Evolutionary conservation across 2,888 invertebrate species (phyloP).

Genomic region (Orthonevra nobilis): DNA sequence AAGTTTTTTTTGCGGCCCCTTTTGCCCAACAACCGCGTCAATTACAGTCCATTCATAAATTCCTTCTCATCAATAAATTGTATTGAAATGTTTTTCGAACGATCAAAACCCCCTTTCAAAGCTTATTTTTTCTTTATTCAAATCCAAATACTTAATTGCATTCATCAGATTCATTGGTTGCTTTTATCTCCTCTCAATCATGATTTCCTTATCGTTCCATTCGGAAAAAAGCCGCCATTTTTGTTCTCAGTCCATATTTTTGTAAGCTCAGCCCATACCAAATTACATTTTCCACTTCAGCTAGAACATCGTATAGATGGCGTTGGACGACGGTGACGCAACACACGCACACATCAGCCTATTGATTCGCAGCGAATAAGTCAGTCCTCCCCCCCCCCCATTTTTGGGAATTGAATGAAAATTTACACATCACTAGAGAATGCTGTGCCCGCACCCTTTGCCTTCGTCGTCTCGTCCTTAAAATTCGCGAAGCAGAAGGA

Average conservation of each 20-base stretch:
- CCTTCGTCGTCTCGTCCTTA: not conserved
- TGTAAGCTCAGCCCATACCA: no score
- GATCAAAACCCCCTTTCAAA: no score
- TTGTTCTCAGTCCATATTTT: no score
- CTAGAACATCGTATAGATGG: no score
- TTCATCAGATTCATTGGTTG: constrained; percentile 34
- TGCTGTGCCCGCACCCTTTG: not conserved
- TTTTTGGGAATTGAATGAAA: constrained; percentile 43
- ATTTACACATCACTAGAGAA: constrained; percentile 58
- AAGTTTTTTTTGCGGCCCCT: no score
- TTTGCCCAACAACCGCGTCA: no score
- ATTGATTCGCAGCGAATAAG: no score
- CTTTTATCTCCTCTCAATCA: constrained; percentile 19
- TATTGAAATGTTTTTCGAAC: no score
- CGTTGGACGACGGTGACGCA: no score
- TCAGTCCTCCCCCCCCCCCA: not conserved
- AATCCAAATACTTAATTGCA: constrained; percentile 36
- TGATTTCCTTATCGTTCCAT: constrained; percentile 14
- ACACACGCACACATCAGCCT: no score
- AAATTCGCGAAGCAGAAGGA: not conserved
- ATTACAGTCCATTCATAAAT: no score
- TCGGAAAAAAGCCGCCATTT: not conserved
- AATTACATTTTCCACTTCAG: constrained; percentile 37
- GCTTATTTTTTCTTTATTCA: constrained; percentile 2
- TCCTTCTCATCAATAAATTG: no score